Evolutionary conservation across 1,140 invertebrate genomes (phyloP).

Genomic region (Megalonaias nervosa): DNA sequence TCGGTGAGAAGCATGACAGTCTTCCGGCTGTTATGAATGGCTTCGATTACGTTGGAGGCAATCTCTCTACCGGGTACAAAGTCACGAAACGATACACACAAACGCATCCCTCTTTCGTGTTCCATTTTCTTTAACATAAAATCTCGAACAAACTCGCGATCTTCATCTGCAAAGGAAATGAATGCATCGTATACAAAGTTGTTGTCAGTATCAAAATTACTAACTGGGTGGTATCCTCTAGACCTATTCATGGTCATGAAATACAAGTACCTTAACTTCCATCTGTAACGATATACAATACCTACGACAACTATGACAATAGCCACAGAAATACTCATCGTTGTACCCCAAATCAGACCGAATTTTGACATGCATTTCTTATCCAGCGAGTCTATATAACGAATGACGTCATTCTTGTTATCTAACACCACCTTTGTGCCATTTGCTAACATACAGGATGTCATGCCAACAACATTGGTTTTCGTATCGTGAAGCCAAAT

Average conservation of each 20-base stretch:
- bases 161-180: slow-evolving; percentile 49
- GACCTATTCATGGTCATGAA: slow-evolving; percentile 28
- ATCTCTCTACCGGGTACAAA: slow-evolving; percentile 68
- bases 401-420: too few relatives aligned
- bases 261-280: slow-evolving; percentile 53
- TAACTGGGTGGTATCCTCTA: not conserved
- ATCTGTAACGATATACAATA: slow-evolving; percentile 23
- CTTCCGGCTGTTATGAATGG: slow-evolving; percentile 76
- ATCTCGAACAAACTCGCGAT: slow-evolving; percentile 36
- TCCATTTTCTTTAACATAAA: slow-evolving; percentile 36
- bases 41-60: slow-evolving; percentile 77
- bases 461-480: too few relatives aligned
- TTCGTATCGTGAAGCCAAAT: too few relatives aligned
- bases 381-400: too few relatives aligned
- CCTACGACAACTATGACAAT: slow-evolving; percentile 3
- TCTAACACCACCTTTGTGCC: too few relatives aligned
- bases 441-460: too few relatives aligned
- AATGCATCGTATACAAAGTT: slow-evolving; percentile 43
- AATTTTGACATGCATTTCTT: too few relatives aligned
- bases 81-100: slow-evolving; percentile 57
- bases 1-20: slow-evolving; percentile 77
- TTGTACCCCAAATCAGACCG: too few relatives aligned
- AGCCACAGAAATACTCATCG: not conserved
- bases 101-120: slow-evolving; percentile 10
- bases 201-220: not conserved